These are phyloP conservation scores for Drosophila ficusphila DNA, from an alignment of 1,140 invertebrate species.

Conservation along the genomic window DNA sequence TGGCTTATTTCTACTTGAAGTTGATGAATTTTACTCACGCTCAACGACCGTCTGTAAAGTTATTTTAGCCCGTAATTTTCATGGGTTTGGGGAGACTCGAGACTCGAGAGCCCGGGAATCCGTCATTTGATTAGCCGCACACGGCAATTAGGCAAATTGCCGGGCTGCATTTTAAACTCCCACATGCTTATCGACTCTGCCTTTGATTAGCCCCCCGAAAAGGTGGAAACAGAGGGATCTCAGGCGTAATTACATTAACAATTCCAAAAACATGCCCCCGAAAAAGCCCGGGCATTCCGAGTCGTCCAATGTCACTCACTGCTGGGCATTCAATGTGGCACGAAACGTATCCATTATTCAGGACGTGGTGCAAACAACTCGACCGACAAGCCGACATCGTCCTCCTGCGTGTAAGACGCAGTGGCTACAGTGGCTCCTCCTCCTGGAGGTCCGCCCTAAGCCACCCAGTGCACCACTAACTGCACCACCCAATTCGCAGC, in stretches of 20 bases:
- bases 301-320: conserved; percentile 68
- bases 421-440: conserved; percentile 16
- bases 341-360: conserved; percentile 78
- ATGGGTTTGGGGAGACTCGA: background rate
- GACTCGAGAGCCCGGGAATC: conserved; percentile 20
- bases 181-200: conserved; percentile 57
- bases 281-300: conserved; percentile 24
- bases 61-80: conserved; percentile 48
- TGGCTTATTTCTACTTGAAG: conserved; percentile 44
- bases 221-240: conserved; percentile 45
- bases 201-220: conserved; percentile 25
- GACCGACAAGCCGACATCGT: conserved; percentile 61
- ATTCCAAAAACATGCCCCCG: conserved; percentile 65
- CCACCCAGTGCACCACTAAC: background rate
- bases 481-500: background rate
- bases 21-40: conserved; percentile 66
- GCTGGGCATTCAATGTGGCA: conserved; percentile 74
- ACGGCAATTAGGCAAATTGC: conserved; percentile 73
- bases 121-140: conserved; percentile 62
- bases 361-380: conserved; percentile 75
- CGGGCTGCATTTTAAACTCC: conserved; percentile 50
- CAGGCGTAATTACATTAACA: conserved; percentile 80
- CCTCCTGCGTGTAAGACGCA: conserved; percentile 65
- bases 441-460: background rate
- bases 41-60: conserved; percentile 56